These are phyloP conservation scores for Colius striatus DNA, from an alignment of 2,113 vertebrate genomes.

Conservation along the genomic window DNA sequence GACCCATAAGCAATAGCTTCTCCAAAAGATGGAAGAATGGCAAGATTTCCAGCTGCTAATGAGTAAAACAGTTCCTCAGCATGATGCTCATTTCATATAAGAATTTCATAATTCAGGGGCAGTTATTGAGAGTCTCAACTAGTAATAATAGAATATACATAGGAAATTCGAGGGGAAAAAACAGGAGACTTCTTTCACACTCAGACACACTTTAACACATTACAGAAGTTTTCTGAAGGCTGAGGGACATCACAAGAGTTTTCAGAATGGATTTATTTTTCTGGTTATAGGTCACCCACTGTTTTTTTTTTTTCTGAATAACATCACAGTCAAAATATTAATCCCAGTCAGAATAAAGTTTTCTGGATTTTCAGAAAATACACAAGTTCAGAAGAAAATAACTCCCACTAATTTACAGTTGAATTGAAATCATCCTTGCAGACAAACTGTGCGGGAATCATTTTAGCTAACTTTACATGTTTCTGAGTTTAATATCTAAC, in stretches of 20 bases:
- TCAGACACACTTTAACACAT: neutral
- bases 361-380: neutral
- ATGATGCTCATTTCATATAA: neutral
- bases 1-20: neutral
- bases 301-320: neutral
- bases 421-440: neutral
- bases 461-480: neutral
- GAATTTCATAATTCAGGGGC: neutral
- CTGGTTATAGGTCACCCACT: neutral
- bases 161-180: neutral
- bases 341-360: neutral
- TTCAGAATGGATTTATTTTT: neutral
- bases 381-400: neutral
- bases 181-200: neutral
- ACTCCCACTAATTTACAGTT: neutral
- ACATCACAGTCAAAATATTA: neutral
- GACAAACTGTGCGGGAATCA: neutral
- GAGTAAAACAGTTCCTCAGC: neutral
- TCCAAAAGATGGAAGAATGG: neutral
- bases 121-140: neutral
- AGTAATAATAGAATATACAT: neutral
- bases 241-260: neutral
- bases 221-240: neutral
- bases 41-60: neutral
- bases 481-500: neutral